A percentile compares a stretch with the other conserved stretches of the same genome.
These are phyloP conservation scores for Drosophila malerkotliana DNA, from an alignment of 1,140 invertebrate genomes.

Conservation along the genomic window DNA sequence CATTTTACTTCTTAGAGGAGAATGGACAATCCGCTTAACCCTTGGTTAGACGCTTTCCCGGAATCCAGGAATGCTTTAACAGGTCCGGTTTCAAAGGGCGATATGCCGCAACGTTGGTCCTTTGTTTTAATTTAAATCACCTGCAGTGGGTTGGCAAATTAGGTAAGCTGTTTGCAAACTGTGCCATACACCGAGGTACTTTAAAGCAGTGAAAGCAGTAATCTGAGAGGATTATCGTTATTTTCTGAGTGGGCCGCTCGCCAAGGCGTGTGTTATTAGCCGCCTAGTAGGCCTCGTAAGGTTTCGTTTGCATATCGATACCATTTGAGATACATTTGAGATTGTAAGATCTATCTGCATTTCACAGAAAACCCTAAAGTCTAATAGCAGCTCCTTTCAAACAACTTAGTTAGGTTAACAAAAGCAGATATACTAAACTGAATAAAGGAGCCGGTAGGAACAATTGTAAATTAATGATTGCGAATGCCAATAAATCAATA, in stretches of 20 bases:
- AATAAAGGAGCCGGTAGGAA: neutral
- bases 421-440: neutral
- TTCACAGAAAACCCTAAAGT: too few relatives aligned
- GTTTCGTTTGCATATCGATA: too few relatives aligned
- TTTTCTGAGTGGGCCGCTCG: neutral
- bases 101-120: conserved; percentile 50
- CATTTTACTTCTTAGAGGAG: neutral
- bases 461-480: neutral
- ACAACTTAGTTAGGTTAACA: neutral
- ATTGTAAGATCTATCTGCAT: neutral
- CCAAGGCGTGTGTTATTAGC: conserved; percentile 48
- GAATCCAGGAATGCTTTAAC: neutral
- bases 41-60: conserved; percentile 31
- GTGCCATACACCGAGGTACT: conserved; percentile 17
- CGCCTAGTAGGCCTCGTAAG: neutral
- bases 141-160: conserved; percentile 47
- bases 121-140: conserved; percentile 16
- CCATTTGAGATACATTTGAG: neutral
- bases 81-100: conserved; percentile 54
- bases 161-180: conserved; percentile 71
- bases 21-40: conserved; percentile 63
- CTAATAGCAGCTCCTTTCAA: neutral
- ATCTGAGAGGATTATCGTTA: conserved; percentile 39
- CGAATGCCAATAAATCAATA: conserved; percentile 25
- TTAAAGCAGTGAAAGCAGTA: conserved; percentile 12